A percentile compares a stretch with the other conserved stretches of the same genome.
phyloP scores from a whole-genome alignment of 2,113 vertebrate species.

The Nibea coibor region DNA sequence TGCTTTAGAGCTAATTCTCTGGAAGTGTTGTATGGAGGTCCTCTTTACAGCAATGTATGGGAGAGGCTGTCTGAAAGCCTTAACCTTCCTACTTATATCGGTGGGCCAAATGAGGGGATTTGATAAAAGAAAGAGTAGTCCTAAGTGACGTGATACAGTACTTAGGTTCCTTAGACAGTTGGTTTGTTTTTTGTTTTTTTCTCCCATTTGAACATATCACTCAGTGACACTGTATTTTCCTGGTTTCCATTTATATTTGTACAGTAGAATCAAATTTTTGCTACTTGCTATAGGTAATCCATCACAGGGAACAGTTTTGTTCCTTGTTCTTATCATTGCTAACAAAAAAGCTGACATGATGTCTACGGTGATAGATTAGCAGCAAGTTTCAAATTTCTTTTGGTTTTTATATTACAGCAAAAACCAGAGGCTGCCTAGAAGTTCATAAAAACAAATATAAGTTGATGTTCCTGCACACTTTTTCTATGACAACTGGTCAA shows the following conservation, averaged over 20 bases:
- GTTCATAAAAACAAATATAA: background rate
- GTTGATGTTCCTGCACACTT: background rate
- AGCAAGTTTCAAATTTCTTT: background rate
- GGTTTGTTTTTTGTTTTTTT: background rate
- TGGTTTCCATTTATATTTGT: constrained; percentile 1
- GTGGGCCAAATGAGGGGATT: background rate
- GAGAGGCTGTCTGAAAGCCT: background rate
- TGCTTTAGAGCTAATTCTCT: no score
- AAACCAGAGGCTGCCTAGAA: background rate
- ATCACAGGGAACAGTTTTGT: background rate
- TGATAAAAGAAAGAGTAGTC: no score
- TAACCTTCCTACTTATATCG: background rate
- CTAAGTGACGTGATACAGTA: background rate
- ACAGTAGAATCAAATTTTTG: background rate
- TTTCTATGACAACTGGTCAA: background rate
- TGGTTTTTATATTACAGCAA: background rate
- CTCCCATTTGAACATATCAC: background rate
- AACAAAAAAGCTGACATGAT: background rate
- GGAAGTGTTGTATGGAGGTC: no score
- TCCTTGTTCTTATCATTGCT: background rate
- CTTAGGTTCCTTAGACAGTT: background rate
- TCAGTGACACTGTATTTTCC: background rate
- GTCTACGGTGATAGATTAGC: constrained; percentile 4
- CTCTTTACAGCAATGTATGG: background rate
- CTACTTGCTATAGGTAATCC: background rate